Conservation (phyloP, 2,113 vertebrate genomes). For the Sorex fumeus region DNA sequence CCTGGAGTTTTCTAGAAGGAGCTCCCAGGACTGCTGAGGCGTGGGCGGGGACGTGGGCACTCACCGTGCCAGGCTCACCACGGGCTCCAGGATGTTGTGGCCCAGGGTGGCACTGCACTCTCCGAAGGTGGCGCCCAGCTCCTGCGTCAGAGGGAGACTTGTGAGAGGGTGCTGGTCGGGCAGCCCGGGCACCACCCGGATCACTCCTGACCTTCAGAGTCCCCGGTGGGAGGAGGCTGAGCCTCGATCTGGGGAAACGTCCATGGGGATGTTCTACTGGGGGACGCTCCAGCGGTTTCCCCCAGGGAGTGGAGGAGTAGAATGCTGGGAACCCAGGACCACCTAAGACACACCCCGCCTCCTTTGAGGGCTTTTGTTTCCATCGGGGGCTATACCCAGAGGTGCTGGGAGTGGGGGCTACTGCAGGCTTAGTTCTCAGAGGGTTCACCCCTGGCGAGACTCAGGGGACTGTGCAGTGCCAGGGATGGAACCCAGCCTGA, state of each 20-base stretch:
- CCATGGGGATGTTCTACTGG: not conserved
- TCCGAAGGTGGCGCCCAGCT: constrained; percentile 91
- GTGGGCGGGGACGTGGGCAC: not conserved
- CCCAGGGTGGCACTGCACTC: constrained; percentile 96
- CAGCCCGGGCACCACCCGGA: not conserved
- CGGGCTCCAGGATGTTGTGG: constrained; percentile 91
- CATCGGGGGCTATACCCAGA: too few relatives aligned
- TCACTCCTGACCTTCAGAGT: not conserved
- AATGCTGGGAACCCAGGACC: too few relatives aligned
- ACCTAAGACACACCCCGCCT: too few relatives aligned
- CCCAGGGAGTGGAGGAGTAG: too few relatives aligned
- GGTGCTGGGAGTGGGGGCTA: too few relatives aligned
- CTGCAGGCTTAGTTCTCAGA: too few relatives aligned
- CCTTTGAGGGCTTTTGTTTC: too few relatives aligned
- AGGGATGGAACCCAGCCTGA: too few relatives aligned
- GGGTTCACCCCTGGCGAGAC: too few relatives aligned
- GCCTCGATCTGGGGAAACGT: not conserved
- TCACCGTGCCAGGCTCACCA: constrained; percentile 93
- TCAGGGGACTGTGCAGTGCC: too few relatives aligned
- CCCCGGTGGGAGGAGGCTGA: rapidly evolving
- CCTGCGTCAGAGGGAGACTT: constrained; percentile 84
- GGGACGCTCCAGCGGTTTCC: not conserved
- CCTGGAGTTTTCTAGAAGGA: too few relatives aligned
- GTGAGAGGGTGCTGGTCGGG: not conserved
- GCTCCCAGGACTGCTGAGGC: not conserved